Evolutionary conservation across 2,113 vertebrate genomes (phyloP), one percentile per base, ranked within the genome.

Genomic region (Lagopus muta): DNA sequence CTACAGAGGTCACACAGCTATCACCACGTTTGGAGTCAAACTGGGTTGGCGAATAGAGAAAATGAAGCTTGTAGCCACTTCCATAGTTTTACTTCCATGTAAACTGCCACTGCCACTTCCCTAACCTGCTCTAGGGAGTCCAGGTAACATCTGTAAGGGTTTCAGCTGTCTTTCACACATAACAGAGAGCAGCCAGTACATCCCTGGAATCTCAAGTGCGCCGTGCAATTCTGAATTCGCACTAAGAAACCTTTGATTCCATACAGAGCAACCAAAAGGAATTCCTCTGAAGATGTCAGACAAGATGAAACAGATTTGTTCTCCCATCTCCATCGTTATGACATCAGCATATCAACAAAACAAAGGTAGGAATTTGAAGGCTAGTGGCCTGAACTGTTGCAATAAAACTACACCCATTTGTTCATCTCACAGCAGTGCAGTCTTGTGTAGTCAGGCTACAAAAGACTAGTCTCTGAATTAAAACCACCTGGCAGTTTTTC

Each of bases 241-340:
- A n/a, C 28, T 43, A 11, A 24, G 32, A 47, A 77, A 25, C 54
- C 22, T 47, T 43, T 58, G 79, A 80, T 55, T 28, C 17, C 72
- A 78, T 45, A 61, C 27, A 61, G 21, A 42, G 20, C 4, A 36
- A 36, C 6, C 73, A 83, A 66, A 76, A 67, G 71, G 38, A 83
- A 70, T 77, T 86, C 54, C 52, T 20, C 65, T 52, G 75, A 82
- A 76, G 36, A 47, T 79, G 85, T 89, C 82, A 89, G 78, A 91
- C 79, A 88, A 71, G 92, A 94, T 85, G 82, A 88, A 86, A 93
- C 79, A 80, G 64, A 82, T 77, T 61, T 58, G 55, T 58, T n/a
- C 81, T 54, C 48, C 67, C 66, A 64, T 20, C 62, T 45, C 36
- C 55, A 11, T n/a, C 19, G 11, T 30, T 14, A 38, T 2, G 7